These are phyloP conservation scores for Nysson spinosus DNA, from an alignment of 2,888 invertebrate genomes.

Conservation along the genomic window DNA sequence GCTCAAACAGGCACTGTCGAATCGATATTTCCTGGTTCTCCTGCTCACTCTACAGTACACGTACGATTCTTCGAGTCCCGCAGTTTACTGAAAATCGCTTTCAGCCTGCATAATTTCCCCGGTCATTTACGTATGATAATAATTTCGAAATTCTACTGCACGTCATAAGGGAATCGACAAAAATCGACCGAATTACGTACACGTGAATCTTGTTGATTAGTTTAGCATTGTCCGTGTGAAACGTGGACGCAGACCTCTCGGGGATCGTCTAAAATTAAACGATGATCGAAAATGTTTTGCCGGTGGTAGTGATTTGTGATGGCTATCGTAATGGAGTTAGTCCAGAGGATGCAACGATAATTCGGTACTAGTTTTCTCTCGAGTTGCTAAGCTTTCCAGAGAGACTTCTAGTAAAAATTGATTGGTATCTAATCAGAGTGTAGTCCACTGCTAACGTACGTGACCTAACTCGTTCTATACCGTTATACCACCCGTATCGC, in stretches of 20 bases:
- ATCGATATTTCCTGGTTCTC: conserved; percentile 60
- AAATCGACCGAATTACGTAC: no score
- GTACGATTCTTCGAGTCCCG: conserved; percentile 36
- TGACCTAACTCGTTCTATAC: conserved; percentile 43
- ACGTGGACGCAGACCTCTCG: conserved; percentile 1
- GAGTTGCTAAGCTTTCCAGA: conserved; percentile 11
- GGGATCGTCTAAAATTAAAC: conserved; percentile 40
- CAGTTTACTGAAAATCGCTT: conserved; percentile 26
- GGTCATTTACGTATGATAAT: no score
- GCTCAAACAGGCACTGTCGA: conserved; percentile 60
- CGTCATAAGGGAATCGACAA: no score
- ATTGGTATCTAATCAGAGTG: conserved; percentile 33
- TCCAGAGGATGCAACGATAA: not conserved
- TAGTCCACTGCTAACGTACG: conserved; percentile 34
- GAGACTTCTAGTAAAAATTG: conserved; percentile 19
- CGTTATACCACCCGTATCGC: conserved; percentile 60
- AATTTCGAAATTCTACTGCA: no score
- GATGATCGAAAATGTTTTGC: conserved; percentile 6
- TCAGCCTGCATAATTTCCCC: no score
- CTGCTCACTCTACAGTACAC: conserved; percentile 45
- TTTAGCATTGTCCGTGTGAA: conserved; percentile 9
- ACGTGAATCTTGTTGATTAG: not conserved
- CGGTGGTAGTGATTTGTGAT: conserved; percentile 9
- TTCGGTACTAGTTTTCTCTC: conserved; percentile 5
- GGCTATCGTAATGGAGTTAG: not conserved